Conservation (phyloP, 2,797 vertebrate species). For the Emys orbicularis region DNA sequence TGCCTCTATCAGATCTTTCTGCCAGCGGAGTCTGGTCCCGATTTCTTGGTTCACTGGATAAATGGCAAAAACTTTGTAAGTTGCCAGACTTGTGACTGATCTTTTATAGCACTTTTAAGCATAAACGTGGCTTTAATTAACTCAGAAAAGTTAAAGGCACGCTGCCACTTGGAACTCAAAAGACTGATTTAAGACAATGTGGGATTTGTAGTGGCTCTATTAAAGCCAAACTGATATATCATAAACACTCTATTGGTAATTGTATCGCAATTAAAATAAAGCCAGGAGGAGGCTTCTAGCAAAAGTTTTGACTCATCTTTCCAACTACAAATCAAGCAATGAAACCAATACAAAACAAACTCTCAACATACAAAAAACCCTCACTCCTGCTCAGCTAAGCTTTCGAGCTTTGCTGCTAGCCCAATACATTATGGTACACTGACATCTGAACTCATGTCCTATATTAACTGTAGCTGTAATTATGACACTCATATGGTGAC, state of each 20-base stretch:
- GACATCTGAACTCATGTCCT: background rate
- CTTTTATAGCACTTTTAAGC: background rate
- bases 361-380: background rate
- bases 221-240: background rate
- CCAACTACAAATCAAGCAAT: slow-evolving; percentile 9
- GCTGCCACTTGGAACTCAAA: background rate
- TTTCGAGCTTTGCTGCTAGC: background rate
- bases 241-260: background rate
- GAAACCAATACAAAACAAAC: background rate
- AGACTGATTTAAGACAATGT: background rate
- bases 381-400: background rate
- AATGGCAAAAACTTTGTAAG: background rate
- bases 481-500: background rate
- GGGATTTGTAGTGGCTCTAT: background rate
- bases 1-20: background rate
- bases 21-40: background rate
- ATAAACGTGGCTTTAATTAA: background rate
- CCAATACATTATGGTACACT: fast-evolving
- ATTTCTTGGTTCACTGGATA: background rate
- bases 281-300: background rate
- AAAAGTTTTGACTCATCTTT: background rate
- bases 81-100: background rate
- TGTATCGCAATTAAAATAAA: background rate
- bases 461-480: background rate
- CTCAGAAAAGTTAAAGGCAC: background rate